Percentiles rank a stretch among this genome's conserved stretches.
These are phyloP conservation scores for Balaenoptera acutorostrata DNA, from an alignment of 2,113 vertebrate species.

Conservation along the genomic window DNA sequence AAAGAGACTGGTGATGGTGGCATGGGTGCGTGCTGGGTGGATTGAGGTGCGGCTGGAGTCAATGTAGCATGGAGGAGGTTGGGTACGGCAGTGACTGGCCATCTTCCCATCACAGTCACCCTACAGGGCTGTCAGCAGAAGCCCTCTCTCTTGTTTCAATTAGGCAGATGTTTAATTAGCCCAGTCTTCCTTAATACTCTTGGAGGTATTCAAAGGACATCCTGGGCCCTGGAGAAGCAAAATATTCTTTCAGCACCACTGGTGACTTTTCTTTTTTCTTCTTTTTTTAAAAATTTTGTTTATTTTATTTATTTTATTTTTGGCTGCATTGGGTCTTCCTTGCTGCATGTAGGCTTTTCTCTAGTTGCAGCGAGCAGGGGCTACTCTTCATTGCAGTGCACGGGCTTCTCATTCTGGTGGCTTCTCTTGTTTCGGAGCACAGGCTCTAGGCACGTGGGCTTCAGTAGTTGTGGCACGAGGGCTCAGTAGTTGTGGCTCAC, in stretches of 20 bases:
- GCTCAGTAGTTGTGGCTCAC: no score
- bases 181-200: background rate
- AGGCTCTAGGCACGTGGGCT: no score
- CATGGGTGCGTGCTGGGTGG: background rate
- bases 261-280: background rate
- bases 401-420: no score
- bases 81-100: background rate
- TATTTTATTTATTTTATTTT: no score
- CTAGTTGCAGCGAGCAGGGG: fast-evolving
- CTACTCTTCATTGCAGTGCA: fast-evolving
- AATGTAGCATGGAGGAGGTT: background rate
- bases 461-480: no score
- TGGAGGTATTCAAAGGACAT: background rate
- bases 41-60: fast-evolving
- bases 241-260: background rate
- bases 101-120: background rate
- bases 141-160: background rate
- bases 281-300: no score
- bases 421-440: no score
- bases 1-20: background rate
- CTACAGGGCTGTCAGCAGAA: background rate
- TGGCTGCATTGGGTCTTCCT: no score
- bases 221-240: background rate
- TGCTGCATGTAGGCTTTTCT: no score
- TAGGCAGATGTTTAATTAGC: background rate